Evolutionary conservation across 2,888 invertebrate species (phyloP), one percentile per base, ranked within the genome.

Genomic region (Rhogogaster chlorosoma): DNA sequence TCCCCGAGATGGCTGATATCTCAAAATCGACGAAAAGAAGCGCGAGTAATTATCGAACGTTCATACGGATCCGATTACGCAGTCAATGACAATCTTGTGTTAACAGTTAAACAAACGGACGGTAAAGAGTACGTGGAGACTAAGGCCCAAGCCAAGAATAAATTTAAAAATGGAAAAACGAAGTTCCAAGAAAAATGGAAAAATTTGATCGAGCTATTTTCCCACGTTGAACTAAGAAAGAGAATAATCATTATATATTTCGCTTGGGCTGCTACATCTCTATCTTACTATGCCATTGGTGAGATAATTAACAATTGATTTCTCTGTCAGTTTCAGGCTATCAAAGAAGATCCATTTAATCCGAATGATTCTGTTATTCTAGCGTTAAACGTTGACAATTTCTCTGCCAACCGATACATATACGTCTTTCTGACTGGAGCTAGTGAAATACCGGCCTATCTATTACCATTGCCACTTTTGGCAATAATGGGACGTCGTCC

Each of bases 1-100:
- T 95, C 95, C 49, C 95, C 95, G 4, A 92, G 95, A 83, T 95
- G 95, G 95, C 88, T 95, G 42, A 91, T 95, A 84, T 93, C 94
- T 0, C 94, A 94, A 87, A 93, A 94, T 84, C 93, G 94, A 22
- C 91, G 93, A 45, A 90, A 92, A 7, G 93, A 94, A 15, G 95
- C 94, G 61, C 94, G 94, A 0, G 38, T 57, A 38, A 85, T 92
- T 26, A 87, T 91, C 38, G 87, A 88, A 29, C 89, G 87, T 49
- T 89, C 87, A 22, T 86, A 88, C 85, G 88, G 88, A 12, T 83
- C 85, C 2, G 64, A 49, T 38, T 84, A 67, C 18, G 83, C 67
- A 12, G 64, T 38, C 15, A 42, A 26, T 36, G n/a, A 49, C 38
- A 70, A 78, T 70, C 22, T 83, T n/a, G 83, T 83, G 15, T 61